A percentile compares a stretch with the other conserved stretches of the same genome.
phyloP scores from a whole-genome alignment of 2,888 invertebrate genomes.

The Drosophila colorata region DNA sequence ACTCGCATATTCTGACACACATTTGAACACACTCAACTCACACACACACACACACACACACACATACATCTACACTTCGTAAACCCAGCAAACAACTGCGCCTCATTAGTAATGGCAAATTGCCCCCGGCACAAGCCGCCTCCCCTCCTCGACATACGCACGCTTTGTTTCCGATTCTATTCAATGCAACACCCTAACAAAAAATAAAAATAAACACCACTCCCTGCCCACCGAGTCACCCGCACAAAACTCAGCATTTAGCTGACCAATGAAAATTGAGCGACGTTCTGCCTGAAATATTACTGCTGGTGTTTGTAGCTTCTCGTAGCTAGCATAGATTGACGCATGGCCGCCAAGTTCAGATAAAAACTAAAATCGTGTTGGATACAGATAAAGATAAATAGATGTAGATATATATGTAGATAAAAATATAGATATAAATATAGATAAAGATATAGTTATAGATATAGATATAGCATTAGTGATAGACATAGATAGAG shows the following conservation, averaged over 20 bases:
- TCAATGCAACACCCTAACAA: conserved; percentile 47
- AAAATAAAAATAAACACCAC: not conserved
- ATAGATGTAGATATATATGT: not conserved
- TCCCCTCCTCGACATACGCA: conserved; percentile 17
- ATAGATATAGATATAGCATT: not conserved
- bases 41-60: conserved; percentile 5
- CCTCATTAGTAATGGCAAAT: conserved; percentile 67
- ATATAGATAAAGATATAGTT: not conserved
- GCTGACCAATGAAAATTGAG: conserved; percentile 58
- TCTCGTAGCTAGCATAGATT: conserved; percentile 23
- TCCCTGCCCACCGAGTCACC: not conserved
- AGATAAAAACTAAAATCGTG: not conserved
- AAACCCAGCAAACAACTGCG: conserved; percentile 57
- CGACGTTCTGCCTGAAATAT: conserved; percentile 23
- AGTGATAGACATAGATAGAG: too few species aligned
- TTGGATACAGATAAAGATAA: too few species aligned
- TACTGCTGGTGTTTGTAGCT: conserved; percentile 17
- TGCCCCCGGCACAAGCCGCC: conserved; percentile 11
- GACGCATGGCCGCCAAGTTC: conserved; percentile 2
- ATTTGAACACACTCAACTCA: conserved; percentile 47
- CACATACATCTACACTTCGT: conserved; percentile 17
- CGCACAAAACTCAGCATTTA: conserved; percentile 13
- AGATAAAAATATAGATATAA: not conserved
- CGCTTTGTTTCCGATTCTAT: conserved; percentile 64
- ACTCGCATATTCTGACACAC: conserved; percentile 55